phyloP scores from a whole-genome alignment of 1,140 invertebrate species.

The Colletes gigas region DNA sequence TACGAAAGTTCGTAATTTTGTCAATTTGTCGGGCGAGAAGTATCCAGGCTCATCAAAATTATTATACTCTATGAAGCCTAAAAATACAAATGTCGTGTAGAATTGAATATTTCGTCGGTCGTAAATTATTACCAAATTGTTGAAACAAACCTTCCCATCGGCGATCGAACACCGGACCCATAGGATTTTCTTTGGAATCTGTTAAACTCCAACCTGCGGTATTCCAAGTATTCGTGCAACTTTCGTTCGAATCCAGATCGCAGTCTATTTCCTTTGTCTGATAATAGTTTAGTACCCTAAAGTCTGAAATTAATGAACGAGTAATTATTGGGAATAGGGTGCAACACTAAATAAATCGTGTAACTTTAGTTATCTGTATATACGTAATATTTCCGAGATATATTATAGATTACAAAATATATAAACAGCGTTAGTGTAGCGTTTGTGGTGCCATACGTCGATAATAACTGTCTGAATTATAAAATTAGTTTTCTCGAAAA shows the following conservation, averaged over 20 bases:
- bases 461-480: too few relatives aligned
- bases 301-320: background rate
- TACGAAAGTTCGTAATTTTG: constrained; percentile 10
- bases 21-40: background rate
- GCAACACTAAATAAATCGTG: too few relatives aligned
- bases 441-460: too few relatives aligned
- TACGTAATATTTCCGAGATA: too few relatives aligned
- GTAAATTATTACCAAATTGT: background rate
- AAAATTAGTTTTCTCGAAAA: too few relatives aligned
- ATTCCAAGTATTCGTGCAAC: constrained; percentile 23
- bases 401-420: too few relatives aligned
- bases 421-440: too few relatives aligned
- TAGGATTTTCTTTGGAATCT: constrained; percentile 25
- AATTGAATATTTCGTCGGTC: background rate
- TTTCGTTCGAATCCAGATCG: background rate
- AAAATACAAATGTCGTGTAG: constrained; percentile 1
- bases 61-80: constrained; percentile 43
- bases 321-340: too few relatives aligned
- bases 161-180: constrained; percentile 52
- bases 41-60: background rate
- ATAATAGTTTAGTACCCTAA: background rate
- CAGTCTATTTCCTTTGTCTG: constrained; percentile 9
- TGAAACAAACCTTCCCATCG: constrained; percentile 62
- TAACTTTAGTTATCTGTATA: too few relatives aligned
- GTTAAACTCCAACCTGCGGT: constrained; percentile 11